phyloP scores from a whole-genome alignment of 2,888 invertebrate species.

The Chromoteleia sp. region DNA sequence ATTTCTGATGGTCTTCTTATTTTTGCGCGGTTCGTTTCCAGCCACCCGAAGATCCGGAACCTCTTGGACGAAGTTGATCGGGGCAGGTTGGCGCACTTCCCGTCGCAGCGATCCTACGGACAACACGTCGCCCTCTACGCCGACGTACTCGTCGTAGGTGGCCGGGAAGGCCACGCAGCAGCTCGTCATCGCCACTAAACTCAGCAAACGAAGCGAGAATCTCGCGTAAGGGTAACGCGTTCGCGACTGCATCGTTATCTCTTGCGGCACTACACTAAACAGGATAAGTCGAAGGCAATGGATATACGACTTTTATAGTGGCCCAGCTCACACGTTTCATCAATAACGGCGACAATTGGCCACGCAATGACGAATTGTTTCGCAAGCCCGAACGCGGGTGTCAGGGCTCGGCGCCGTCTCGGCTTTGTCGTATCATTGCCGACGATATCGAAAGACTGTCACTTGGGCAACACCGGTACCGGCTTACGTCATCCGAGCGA shows the following conservation, averaged over 20 bases:
- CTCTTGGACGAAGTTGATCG: constrained; percentile 67
- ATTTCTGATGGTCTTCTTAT: constrained; percentile 73
- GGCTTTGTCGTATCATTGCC: constrained; percentile 63
- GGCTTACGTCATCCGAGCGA: constrained; percentile 70
- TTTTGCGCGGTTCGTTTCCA: constrained; percentile 73
- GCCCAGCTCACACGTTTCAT: constrained; percentile 39
- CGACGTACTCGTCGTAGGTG: constrained; percentile 65
- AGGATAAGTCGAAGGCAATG: constrained; percentile 26
- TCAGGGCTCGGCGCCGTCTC: neutral
- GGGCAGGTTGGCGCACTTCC: constrained; percentile 73
- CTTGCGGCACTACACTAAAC: constrained; percentile 40
- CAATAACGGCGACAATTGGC: constrained; percentile 46
- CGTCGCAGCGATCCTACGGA: constrained; percentile 73
- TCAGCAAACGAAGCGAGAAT: constrained; percentile 42
- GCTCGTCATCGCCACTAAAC: constrained; percentile 64
- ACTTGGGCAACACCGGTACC: constrained; percentile 72
- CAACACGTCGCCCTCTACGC: constrained; percentile 68
- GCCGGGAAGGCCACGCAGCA: constrained; percentile 67
- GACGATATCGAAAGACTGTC: constrained; percentile 59
- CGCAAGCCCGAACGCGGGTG: constrained; percentile 52
- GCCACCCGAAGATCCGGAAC: constrained; percentile 75
- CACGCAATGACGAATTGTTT: constrained; percentile 63
- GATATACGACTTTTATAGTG: constrained; percentile 61
- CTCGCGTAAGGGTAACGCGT: constrained; percentile 6
- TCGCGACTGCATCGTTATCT: constrained; percentile 57